These are phyloP conservation scores for Melanotaenia duboulayi DNA, from an alignment of 2,113 vertebrate species.

Conservation along the genomic window DNA sequence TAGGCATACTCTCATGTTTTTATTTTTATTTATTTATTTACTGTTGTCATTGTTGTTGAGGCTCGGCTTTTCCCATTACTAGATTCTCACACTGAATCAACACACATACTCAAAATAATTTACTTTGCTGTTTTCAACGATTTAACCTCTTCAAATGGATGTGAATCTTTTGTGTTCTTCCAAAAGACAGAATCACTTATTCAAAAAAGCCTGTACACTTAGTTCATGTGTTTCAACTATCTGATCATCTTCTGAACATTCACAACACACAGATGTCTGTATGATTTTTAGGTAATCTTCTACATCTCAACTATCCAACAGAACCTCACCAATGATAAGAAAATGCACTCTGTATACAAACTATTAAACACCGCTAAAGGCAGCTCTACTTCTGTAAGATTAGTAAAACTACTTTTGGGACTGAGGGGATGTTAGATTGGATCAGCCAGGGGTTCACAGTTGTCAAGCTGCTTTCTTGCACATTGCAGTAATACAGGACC, in stretches of 20 bases:
- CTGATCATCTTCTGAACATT: neutral
- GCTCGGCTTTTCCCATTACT: no score
- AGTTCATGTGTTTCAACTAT: neutral
- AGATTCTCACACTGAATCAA: no score
- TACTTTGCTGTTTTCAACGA: neutral
- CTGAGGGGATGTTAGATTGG: constrained; percentile 1
- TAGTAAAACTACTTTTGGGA: neutral
- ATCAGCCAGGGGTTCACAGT: neutral
- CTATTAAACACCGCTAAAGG: neutral
- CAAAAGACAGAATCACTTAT: neutral
- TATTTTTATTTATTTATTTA: no score
- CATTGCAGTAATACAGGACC: no score
- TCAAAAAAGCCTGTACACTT: neutral
- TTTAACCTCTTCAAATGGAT: neutral
- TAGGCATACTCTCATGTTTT: no score
- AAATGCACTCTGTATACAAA: neutral
- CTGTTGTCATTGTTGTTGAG: no score
- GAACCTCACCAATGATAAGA: neutral
- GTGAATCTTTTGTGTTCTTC: neutral
- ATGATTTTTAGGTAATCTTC: no score
- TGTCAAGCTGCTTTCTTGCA: neutral
- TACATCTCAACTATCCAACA: no score
- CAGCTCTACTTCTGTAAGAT: neutral
- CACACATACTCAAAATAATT: neutral
- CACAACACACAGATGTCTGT: neutral